phyloP scores from a whole-genome alignment of 2,797 vertebrate genomes.

The Alcedo quadribrachys region DNA sequence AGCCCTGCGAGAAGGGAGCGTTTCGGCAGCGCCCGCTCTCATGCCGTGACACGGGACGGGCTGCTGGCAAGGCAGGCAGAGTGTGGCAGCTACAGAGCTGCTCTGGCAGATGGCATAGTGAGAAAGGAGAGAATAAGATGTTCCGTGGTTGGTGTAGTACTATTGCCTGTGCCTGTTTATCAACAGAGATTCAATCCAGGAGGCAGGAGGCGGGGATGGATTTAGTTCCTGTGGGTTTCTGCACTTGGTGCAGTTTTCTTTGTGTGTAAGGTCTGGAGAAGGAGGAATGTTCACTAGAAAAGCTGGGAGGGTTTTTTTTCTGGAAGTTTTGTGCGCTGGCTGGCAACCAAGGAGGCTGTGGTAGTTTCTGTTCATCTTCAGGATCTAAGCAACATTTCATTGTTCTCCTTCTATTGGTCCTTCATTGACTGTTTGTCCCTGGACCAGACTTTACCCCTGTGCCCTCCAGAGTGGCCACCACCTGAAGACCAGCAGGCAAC shows the following conservation, averaged over 20 bases:
- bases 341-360: not conserved
- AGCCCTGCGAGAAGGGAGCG: not conserved
- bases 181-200: slow-evolving; percentile 31
- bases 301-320: not conserved
- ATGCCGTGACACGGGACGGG: not conserved
- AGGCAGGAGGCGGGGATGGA: slow-evolving; percentile 11
- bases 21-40: not conserved
- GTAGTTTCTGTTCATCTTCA: not conserved
- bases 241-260: not conserved
- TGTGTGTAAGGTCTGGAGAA: not conserved
- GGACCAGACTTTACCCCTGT: fast-evolving
- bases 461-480: fast-evolving
- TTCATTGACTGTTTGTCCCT: not conserved
- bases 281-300: not conserved
- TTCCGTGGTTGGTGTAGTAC: slow-evolving; percentile 6
- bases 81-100: not conserved
- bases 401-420: not conserved
- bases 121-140: slow-evolving; percentile 17
- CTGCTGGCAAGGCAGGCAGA: not conserved
- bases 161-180: slow-evolving; percentile 5
- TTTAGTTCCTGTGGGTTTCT: slow-evolving; percentile 15
- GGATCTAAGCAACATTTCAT: fast-evolving
- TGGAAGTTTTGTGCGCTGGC: not conserved
- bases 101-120: slow-evolving; percentile 47
- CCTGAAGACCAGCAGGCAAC: not conserved